phyloP scores from a whole-genome alignment of 2,113 vertebrate species.

The Chionodraco myersi region DNA sequence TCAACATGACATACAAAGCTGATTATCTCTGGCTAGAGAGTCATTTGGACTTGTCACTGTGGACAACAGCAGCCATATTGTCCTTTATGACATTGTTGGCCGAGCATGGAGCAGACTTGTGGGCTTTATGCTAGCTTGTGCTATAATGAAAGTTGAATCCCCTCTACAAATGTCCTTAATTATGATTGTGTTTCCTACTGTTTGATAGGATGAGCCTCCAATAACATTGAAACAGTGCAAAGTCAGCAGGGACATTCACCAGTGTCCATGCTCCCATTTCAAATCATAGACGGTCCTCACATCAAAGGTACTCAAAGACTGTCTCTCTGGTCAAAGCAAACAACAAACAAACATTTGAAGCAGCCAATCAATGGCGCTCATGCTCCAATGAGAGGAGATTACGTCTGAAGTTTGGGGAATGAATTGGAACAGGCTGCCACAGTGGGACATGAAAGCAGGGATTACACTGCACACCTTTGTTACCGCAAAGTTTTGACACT shows the following conservation, averaged over 20 bases:
- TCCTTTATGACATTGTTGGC: conserved; percentile 78
- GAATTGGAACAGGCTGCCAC: conserved; percentile 33
- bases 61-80: conserved; percentile 76
- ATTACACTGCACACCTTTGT: conserved; percentile 56
- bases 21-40: conserved; percentile 78
- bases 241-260: conserved; percentile 57
- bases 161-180: conserved; percentile 80
- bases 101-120: conserved; percentile 57
- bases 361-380: conserved; percentile 62
- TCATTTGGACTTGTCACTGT: conserved; percentile 71
- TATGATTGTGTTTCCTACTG: conserved; percentile 73
- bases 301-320: conserved; percentile 77
- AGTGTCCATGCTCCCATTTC: conserved; percentile 71
- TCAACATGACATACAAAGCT: conserved; percentile 80
- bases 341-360: conserved; percentile 75
- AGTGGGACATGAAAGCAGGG: conserved; percentile 45
- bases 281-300: conserved; percentile 75
- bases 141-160: conserved; percentile 77
- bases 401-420: conserved; percentile 64
- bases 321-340: conserved; percentile 72
- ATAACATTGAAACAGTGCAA: conserved; percentile 60
- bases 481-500: conserved; percentile 47
- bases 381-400: conserved; percentile 64
- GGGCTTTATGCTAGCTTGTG: conserved; percentile 66
- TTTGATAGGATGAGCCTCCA: conserved; percentile 77